Evolutionary conservation across 2,888 invertebrate species (phyloP).

Genomic region (Phalera bucephala): DNA sequence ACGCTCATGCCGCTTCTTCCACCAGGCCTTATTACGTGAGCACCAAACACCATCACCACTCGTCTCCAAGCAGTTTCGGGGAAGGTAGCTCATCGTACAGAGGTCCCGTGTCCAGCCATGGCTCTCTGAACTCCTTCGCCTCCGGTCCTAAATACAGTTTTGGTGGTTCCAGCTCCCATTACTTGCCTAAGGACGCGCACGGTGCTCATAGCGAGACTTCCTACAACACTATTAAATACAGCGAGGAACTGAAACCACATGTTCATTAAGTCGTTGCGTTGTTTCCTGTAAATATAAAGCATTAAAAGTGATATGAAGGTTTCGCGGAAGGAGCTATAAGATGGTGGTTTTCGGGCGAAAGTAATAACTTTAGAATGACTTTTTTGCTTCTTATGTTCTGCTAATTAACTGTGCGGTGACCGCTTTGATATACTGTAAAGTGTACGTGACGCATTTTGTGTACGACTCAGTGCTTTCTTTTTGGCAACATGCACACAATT

Average conservation of each 20-base stretch:
- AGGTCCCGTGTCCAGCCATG: constrained; percentile 50
- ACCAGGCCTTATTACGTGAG: constrained; percentile 60
- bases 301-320: constrained; percentile 32
- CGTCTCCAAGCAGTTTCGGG: constrained; percentile 49
- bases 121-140: constrained; percentile 57
- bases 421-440: constrained; percentile 38
- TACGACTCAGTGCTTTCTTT: constrained; percentile 60
- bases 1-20: constrained; percentile 59
- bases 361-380: constrained; percentile 31
- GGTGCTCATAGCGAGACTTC: constrained; percentile 69
- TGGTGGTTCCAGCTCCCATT: constrained; percentile 54
- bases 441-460: constrained; percentile 40
- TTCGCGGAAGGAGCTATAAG: constrained; percentile 34
- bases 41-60: constrained; percentile 46
- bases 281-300: constrained; percentile 53
- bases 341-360: constrained; percentile 37
- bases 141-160: constrained; percentile 64
- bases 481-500: constrained; percentile 49
- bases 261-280: constrained; percentile 42
- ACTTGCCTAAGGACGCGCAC: constrained; percentile 60
- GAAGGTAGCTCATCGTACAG: constrained; percentile 61
- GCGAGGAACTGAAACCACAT: constrained; percentile 71
- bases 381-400: constrained; percentile 61
- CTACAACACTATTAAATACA: constrained; percentile 79
- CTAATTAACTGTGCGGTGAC: constrained; percentile 50